Percentiles rank a stretch among this genome's conserved stretches.
Conservation (phyloP, 1,140 invertebrate genomes). For the Lysiphlebus fabarum region DNA sequence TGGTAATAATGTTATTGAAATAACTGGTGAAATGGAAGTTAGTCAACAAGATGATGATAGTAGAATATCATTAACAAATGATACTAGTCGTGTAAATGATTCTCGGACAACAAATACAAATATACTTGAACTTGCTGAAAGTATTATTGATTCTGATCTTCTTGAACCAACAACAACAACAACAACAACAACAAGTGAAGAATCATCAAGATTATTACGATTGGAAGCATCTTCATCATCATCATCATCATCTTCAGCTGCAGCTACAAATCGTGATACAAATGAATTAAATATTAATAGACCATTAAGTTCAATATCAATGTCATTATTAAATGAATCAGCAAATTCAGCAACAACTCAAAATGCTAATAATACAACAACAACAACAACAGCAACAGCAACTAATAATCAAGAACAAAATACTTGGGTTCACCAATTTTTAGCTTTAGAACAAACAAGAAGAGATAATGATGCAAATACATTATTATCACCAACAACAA, state of each 20-base stretch:
- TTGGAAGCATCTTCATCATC: too few species aligned
- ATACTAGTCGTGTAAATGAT: too few species aligned
- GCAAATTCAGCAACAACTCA: slow-evolving; percentile 1
- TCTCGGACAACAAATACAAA: slow-evolving; percentile 35
- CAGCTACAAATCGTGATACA: slow-evolving; percentile 33
- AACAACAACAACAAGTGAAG: slow-evolving; percentile 22
- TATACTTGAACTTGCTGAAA: slow-evolving; percentile 46
- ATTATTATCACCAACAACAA: slow-evolving; percentile 35
- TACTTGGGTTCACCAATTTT: slow-evolving; percentile 48
- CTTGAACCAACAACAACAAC: slow-evolving; percentile 32
- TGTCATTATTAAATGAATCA: slow-evolving; percentile 23
- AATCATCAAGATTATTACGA: slow-evolving; percentile 39
- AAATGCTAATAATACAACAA: background rate
- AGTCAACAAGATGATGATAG: slow-evolving; percentile 49
- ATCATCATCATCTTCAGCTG: too few species aligned
- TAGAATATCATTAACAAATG: too few species aligned
- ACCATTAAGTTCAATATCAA: slow-evolving; percentile 23
- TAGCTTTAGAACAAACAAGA: slow-evolving; percentile 38
- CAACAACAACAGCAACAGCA: too few species aligned
- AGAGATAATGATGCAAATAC: slow-evolving; percentile 46
- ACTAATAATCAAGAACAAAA: slow-evolving; percentile 32
- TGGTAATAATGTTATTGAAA: slow-evolving; percentile 49
- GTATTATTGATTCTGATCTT: slow-evolving; percentile 47
- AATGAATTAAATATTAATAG: slow-evolving; percentile 34
- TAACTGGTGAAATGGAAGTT: slow-evolving; percentile 52